Conservation (phyloP, 2,113 vertebrate genomes). For the Montifringilla adamsi region DNA sequence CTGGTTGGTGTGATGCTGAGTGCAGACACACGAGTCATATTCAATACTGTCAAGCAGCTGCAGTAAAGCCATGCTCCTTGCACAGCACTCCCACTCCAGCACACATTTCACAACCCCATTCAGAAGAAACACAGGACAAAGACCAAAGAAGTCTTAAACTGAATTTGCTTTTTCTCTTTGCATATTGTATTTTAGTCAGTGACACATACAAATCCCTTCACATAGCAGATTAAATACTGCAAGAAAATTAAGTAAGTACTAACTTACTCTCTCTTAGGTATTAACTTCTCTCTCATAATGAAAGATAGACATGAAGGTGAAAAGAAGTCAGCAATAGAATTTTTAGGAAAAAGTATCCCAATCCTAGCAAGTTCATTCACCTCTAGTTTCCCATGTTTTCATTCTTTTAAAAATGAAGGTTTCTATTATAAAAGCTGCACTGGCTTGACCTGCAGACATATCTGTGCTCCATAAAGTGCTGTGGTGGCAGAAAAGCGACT, state of each 20-base stretch:
- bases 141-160: not conserved
- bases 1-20: not conserved
- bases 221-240: not conserved
- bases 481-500: not conserved
- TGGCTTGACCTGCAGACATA: not conserved
- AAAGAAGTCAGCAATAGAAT: not conserved
- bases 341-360: not conserved
- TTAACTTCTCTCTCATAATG: not conserved
- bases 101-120: not conserved
- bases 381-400: not conserved
- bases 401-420: not conserved
- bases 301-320: not conserved
- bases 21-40: not conserved
- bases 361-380: not conserved
- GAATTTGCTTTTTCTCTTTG: not conserved
- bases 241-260: not conserved
- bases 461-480: not conserved
- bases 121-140: not conserved
- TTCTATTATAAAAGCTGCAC: not conserved
- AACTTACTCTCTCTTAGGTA: not conserved
- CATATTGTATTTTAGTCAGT: not conserved
- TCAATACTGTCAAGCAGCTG: not conserved
- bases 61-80: not conserved
- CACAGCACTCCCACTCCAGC: not conserved
- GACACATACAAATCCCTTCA: not conserved